Conservation (phyloP, 2,888 invertebrate species). For the Acrobasis consociella region DNA sequence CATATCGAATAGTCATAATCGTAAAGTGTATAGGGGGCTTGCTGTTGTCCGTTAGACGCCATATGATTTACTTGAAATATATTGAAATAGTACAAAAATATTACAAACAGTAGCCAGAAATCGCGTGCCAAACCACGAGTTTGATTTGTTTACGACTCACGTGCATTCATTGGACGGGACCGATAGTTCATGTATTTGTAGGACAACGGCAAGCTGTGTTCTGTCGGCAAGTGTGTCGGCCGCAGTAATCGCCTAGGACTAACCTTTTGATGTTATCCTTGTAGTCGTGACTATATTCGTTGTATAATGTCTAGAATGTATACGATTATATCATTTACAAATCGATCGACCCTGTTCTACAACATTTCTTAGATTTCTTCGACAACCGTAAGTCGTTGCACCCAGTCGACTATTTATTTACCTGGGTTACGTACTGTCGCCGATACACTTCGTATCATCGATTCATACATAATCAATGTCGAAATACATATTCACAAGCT, state of each 20-base stretch:
- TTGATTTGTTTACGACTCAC: slow-evolving; percentile 39
- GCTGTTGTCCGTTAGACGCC: slow-evolving; percentile 60
- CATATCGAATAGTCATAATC: slow-evolving; percentile 45
- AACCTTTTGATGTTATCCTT: neutral
- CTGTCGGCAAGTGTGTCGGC: slow-evolving; percentile 40
- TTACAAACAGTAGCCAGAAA: slow-evolving; percentile 47
- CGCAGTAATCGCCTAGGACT: slow-evolving; percentile 46
- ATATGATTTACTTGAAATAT: slow-evolving; percentile 38
- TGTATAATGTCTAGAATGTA: slow-evolving; percentile 19
- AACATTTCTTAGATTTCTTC: neutral
- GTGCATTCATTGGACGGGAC: slow-evolving; percentile 39
- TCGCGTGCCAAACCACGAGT: slow-evolving; percentile 72
- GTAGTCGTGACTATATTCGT: slow-evolving; percentile 17
- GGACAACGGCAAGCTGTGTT: slow-evolving; percentile 62
- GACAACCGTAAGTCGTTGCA: slow-evolving; percentile 13
- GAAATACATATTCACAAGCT: slow-evolving; percentile 53
- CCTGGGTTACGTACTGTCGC: slow-evolving; percentile 45
- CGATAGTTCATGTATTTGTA: slow-evolving; percentile 38
- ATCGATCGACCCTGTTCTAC: neutral
- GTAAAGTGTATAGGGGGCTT: slow-evolving; percentile 46
- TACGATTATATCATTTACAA: slow-evolving; percentile 11
- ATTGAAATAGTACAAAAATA: slow-evolving; percentile 63
- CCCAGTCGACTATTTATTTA: slow-evolving; percentile 30
- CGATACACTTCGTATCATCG: slow-evolving; percentile 42
- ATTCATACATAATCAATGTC: slow-evolving; percentile 51